These are phyloP conservation scores for Schizopygopsis pylzovi DNA, from an alignment of 2,797 vertebrate species.

Conservation along the genomic window DNA sequence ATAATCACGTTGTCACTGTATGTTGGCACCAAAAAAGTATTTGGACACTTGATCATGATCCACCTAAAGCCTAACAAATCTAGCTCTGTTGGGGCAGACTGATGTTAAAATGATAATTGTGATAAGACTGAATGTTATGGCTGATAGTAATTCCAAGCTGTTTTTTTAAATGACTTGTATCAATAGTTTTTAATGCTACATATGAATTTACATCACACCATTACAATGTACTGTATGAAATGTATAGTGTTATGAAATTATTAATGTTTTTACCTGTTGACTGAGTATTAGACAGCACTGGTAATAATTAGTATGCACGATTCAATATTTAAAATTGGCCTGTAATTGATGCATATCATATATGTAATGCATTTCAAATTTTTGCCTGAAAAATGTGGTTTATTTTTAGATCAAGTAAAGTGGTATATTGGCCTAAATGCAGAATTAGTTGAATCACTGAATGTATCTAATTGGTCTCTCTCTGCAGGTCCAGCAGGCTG, in stretches of 20 bases:
- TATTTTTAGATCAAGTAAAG: neutral
- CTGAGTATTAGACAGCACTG: neutral
- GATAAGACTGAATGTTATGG: neutral
- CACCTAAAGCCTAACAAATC: neutral
- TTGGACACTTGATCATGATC: neutral
- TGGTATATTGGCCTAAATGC: neutral
- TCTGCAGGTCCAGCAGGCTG: conserved; percentile 89
- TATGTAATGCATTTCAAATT: neutral
- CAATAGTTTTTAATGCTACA: neutral
- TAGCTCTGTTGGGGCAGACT: neutral
- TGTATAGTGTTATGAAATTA: neutral
- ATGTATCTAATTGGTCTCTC: conserved; percentile 54
- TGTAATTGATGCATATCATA: neutral
- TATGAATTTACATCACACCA: neutral
- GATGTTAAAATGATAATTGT: neutral
- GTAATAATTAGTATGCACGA: neutral
- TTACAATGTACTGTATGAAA: neutral
- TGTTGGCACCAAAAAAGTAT: neutral
- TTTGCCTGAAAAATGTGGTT: neutral
- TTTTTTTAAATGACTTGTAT: neutral
- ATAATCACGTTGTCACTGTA: neutral
- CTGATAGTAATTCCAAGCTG: neutral
- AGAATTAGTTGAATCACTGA: neutral
- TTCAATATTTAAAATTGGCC: neutral
- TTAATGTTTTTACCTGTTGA: neutral